A percentile compares a stretch with the other conserved stretches of the same genome.
These are phyloP conservation scores for Torymus aiolomorphi DNA, from an alignment of 2,888 invertebrate genomes.

Conservation along the genomic window DNA sequence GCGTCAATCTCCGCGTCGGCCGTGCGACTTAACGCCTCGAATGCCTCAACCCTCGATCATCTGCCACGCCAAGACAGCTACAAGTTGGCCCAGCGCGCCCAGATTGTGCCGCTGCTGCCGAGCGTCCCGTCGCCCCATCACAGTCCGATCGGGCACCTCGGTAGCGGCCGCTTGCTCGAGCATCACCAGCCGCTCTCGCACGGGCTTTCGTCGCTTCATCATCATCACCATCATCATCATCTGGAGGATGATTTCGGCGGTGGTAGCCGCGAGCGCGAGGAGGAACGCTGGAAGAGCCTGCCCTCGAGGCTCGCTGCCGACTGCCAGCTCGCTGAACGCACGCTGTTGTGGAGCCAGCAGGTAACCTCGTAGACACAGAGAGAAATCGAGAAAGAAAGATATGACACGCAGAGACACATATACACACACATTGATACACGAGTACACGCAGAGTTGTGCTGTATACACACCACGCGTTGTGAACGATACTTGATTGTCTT, in stretches of 20 bases:
- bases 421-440: constrained; percentile 3
- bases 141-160: constrained; percentile 3
- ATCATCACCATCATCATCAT: constrained; percentile 80
- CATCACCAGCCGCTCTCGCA: constrained; percentile 62
- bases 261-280: constrained; percentile 70
- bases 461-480: too few species aligned
- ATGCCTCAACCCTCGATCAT: constrained; percentile 77
- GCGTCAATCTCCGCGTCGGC: constrained; percentile 57
- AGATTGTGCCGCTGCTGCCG: constrained; percentile 84
- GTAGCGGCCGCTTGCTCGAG: constrained; percentile 74
- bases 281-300: constrained; percentile 73
- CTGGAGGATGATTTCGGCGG: constrained; percentile 68
- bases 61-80: constrained; percentile 90
- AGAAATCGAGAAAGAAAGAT: too few species aligned
- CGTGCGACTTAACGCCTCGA: neutral
- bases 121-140: constrained; percentile 76
- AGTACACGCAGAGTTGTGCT: neutral
- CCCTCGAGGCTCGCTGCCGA: constrained; percentile 72
- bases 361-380: constrained; percentile 65
- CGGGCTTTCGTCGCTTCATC: constrained; percentile 78
- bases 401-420: neutral
- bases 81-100: constrained; percentile 91
- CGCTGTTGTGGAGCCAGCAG: constrained; percentile 73
- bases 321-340: constrained; percentile 72
- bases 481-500: too few species aligned